Base-by-base conservation (phyloP, 1,140 invertebrate genomes). In the Bicyclus anynana region DNA sequence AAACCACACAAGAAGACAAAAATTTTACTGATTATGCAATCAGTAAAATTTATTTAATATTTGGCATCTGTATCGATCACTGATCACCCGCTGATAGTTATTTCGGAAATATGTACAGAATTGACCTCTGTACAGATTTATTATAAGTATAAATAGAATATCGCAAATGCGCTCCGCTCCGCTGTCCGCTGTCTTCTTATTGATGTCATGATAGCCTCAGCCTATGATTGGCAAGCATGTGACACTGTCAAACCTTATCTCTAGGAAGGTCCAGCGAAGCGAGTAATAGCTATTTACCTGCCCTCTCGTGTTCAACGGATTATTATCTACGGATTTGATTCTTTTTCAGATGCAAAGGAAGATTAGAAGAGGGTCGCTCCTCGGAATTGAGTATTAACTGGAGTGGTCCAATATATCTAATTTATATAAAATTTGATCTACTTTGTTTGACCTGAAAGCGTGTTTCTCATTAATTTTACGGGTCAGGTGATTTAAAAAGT, bases 231-330 rank as follows among this genome's bases (percentile, higher is more conserved):
- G 56, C 56, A 57, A 61, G 59, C 59, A 61, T 65, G 67, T 74
- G 66, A 71, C 69, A 53, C 61, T 48, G 67, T 85, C 82, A 77
- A 76, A 79, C 72, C 70, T 77, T 80, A 83, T 85, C 80, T 72
- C 14, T 53, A 27, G 52, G 53, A 59, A 71, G 60, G 58, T 14
- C 64, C 83, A 84, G 35, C 69, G 79, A 72, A 80, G 80, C 80
- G 79, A 40, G 70, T 84, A 84, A 86, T 86, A 81, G 83, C 76
- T 86, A 82, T 77, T 84, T 86, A 86, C 79, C 79, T 82, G 77
- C 69, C 55, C 56, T 61, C 57, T 68, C 67, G 53, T 72, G 66
- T 68, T 60, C 63, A 48, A 64, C 42, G 69, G 77, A 84, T 81
- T 81, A 81, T 79, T 68, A 74, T 59, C 70, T 69, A 60, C 51